Evolutionary conservation across 2,888 invertebrate species (phyloP).

Genomic region (Ennomos erosarius): DNA sequence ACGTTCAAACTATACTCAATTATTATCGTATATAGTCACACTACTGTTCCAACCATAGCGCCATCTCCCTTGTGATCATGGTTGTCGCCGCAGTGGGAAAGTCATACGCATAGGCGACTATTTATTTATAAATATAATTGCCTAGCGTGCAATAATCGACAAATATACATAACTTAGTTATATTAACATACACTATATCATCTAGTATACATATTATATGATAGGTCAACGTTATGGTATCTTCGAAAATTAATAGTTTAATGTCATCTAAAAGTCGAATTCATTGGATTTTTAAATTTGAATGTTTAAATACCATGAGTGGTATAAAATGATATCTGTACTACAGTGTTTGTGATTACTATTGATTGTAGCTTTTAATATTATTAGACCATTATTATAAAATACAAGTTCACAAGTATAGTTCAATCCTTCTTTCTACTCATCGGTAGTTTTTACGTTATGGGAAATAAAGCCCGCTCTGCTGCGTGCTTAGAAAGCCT

Average conservation of each 20-base stretch:
- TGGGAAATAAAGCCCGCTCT: constrained; percentile 5
- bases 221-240: constrained; percentile 30
- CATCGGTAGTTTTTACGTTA: constrained; percentile 11
- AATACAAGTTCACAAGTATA: constrained; percentile 34
- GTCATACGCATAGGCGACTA: constrained; percentile 31
- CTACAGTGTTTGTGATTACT: constrained; percentile 41
- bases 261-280: constrained; percentile 26
- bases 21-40: constrained; percentile 41
- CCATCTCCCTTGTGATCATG: constrained; percentile 30
- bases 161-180: constrained; percentile 35
- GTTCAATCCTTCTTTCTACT: constrained; percentile 37
- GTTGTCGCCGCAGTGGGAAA: constrained; percentile 34
- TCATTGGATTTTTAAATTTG: constrained; percentile 37
- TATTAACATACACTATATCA: constrained; percentile 35
- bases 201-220: constrained; percentile 31
- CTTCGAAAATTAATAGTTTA: constrained; percentile 31
- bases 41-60: constrained; percentile 36
- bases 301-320: constrained; percentile 40
- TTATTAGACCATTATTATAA: constrained; percentile 38
- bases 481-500: constrained; percentile 13
- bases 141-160: constrained; percentile 43
- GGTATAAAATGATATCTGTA: constrained; percentile 39
- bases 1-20: constrained; percentile 57
- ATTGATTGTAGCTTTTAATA: constrained; percentile 42
- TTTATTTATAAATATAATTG: constrained; percentile 37